Evolutionary conservation across 2,888 invertebrate genomes (phyloP).

Genomic region (Clivina fossor): DNA sequence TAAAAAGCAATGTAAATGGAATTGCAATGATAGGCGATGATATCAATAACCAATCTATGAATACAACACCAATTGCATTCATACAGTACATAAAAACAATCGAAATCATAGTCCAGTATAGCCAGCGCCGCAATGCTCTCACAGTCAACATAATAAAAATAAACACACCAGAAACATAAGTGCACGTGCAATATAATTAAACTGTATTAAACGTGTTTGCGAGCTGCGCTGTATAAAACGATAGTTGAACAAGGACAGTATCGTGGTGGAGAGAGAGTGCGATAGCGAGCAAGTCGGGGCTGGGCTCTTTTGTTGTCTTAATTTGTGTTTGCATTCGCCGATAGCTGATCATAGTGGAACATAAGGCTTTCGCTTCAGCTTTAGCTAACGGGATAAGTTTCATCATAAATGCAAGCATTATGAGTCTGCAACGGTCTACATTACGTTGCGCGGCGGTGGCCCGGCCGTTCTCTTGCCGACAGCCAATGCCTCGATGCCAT

Average conservation of each 20-base stretch:
- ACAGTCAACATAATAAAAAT: slow-evolving; percentile 21
- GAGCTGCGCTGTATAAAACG: slow-evolving; percentile 8
- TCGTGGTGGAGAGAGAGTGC: background rate
- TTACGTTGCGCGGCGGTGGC: no score
- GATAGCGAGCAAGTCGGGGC: background rate
- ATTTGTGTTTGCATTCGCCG: slow-evolving; percentile 30
- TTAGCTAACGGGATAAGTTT: slow-evolving; percentile 26
- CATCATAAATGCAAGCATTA: slow-evolving; percentile 30
- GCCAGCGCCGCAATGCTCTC: slow-evolving; percentile 1
- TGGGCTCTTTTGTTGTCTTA: slow-evolving; percentile 25
- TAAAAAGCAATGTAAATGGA: no score
- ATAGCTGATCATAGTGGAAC: slow-evolving; percentile 25
- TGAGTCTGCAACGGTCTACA: slow-evolving; percentile 20
- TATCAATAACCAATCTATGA: no score
- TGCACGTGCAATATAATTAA: slow-evolving; percentile 30
- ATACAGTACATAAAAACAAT: no score
- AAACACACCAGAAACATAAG: slow-evolving; percentile 19
- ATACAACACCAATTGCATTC: no score
- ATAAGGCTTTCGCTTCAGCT: slow-evolving; percentile 26
- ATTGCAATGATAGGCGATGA: no score
- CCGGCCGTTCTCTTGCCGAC: no score
- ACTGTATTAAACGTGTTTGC: slow-evolving; percentile 23
- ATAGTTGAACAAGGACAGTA: slow-evolving; percentile 13
- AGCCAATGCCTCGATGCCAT: no score
- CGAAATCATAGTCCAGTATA: slow-evolving; percentile 8